phyloP scores from a whole-genome alignment of 2,888 invertebrate genomes.

The Plebejus argus region DNA sequence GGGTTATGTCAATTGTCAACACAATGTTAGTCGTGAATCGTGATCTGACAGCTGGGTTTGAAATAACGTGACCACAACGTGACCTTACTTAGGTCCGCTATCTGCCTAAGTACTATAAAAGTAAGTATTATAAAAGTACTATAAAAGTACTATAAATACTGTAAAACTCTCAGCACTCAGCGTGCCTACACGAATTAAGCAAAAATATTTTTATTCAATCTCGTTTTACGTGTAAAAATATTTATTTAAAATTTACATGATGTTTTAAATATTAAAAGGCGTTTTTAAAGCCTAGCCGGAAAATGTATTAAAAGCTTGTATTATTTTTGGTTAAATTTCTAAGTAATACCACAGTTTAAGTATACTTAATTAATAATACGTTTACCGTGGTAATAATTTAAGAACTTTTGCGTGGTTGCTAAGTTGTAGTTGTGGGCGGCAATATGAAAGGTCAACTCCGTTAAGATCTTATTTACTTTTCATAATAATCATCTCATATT shows the following conservation, averaged over 20 bases:
- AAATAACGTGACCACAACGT: too few species aligned
- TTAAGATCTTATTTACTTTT: neutral
- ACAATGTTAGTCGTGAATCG: too few species aligned
- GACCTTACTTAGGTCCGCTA: too few species aligned
- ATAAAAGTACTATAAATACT: too few species aligned
- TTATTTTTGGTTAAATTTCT: neutral
- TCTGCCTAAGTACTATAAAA: too few species aligned
- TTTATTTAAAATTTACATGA: neutral
- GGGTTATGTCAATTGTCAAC: too few species aligned
- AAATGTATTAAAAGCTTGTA: neutral
- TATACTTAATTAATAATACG: neutral
- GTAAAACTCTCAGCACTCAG: too few species aligned
- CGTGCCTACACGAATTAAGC: neutral
- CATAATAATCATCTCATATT: neutral
- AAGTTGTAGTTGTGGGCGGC: neutral
- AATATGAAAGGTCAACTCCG: neutral
- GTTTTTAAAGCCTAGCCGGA: neutral
- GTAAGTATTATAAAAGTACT: too few species aligned
- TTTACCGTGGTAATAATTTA: neutral
- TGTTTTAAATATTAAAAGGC: neutral
- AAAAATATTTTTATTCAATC: neutral
- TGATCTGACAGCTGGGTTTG: too few species aligned
- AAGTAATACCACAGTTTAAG: neutral
- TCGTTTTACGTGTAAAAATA: neutral
- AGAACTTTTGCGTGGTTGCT: neutral